Percentiles rank a stretch among this genome's conserved stretches.
These are phyloP conservation scores for Motacilla alba DNA, from an alignment of 2,113 vertebrate species.

Conservation along the genomic window DNA sequence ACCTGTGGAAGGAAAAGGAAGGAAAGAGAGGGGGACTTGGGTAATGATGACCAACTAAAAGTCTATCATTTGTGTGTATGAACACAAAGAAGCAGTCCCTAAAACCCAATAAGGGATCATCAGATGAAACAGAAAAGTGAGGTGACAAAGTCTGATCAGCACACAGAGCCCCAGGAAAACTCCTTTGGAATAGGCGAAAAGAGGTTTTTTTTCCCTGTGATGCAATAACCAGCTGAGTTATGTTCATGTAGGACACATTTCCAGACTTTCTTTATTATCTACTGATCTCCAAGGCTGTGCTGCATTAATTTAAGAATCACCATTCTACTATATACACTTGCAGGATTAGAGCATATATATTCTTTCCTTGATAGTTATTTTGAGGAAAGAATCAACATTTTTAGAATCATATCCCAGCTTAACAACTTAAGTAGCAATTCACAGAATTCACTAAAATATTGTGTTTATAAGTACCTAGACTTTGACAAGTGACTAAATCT, in stretches of 20 bases:
- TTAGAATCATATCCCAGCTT: neutral
- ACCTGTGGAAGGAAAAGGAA: neutral
- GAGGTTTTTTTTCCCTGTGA: fast-evolving
- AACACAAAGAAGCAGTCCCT: neutral
- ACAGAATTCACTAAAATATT: neutral
- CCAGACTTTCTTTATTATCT: neutral
- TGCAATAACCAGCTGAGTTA: neutral
- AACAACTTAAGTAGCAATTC: neutral
- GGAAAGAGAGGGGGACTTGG: neutral
- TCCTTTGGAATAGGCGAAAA: neutral
- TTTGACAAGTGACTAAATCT: neutral
- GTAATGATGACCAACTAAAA: neutral
- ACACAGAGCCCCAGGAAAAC: neutral
- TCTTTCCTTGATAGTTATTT: neutral
- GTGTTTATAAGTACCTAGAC: neutral
- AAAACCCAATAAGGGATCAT: neutral
- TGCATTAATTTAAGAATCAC: neutral
- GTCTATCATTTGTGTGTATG: fast-evolving
- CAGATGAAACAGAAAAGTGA: neutral
- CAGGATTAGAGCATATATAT: neutral
- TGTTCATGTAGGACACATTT: neutral
- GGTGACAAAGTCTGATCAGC: neutral
- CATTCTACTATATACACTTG: neutral
- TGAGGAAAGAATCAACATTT: neutral
- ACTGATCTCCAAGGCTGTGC: neutral